These are phyloP conservation scores for Drosophila vallismaia DNA, from an alignment of 2,888 invertebrate genomes.

Conservation along the genomic window DNA sequence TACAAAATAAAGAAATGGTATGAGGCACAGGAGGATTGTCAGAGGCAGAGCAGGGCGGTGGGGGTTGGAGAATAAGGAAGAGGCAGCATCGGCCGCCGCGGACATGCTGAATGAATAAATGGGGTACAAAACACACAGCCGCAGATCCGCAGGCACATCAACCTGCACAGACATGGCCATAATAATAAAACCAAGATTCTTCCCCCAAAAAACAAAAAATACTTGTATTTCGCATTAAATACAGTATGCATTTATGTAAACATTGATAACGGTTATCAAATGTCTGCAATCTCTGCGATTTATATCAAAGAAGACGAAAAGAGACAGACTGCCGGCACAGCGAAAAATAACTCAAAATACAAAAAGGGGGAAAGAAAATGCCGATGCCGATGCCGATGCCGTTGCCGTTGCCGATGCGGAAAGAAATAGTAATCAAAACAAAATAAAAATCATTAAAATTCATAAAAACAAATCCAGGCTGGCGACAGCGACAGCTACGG, in stretches of 20 bases:
- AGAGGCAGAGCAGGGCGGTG: slow-evolving; percentile 15
- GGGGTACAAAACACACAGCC: slow-evolving; percentile 50
- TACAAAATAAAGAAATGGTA: slow-evolving; percentile 55
- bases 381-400: slow-evolving; percentile 11
- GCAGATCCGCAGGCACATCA: slow-evolving; percentile 13
- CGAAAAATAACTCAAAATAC: slow-evolving; percentile 46
- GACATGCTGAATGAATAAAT: slow-evolving; percentile 70
- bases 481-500: slow-evolving; percentile 7
- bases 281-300: not conserved
- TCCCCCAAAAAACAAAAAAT: no score
- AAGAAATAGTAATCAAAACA: slow-evolving; percentile 60
- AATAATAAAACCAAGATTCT: not conserved
- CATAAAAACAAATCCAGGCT: slow-evolving; percentile 47
- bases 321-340: slow-evolving; percentile 25
- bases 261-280: no score
- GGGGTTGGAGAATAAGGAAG: slow-evolving; percentile 2
- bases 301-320: not conserved
- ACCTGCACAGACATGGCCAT: slow-evolving; percentile 2
- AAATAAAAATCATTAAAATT: slow-evolving; percentile 59
- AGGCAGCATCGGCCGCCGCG: slow-evolving; percentile 43
- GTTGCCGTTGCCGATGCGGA: slow-evolving; percentile 16
- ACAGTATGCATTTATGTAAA: no score
- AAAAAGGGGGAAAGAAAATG: slow-evolving; percentile 31
- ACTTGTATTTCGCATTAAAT: no score
- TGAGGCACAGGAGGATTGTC: slow-evolving; percentile 52